Evolutionary conservation across 2,888 invertebrate species (phyloP), one percentile per base, ranked within the genome.

Genomic region (Trichogramma evanescens): DNA sequence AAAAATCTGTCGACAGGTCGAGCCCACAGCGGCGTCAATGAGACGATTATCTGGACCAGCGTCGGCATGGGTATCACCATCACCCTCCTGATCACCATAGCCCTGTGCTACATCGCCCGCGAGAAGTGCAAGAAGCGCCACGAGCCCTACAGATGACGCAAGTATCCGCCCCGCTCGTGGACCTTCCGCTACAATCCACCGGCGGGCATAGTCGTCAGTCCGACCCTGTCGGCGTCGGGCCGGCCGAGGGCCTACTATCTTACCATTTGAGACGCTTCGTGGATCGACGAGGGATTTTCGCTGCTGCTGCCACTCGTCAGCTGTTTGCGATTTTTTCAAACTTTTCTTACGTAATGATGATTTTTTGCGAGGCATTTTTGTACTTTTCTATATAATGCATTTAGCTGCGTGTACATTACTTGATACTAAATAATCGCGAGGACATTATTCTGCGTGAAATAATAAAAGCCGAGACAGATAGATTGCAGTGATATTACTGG

Each of bases 41-140:
- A 91, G 76, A 91, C 91, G 78, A 91, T 91, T 68, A 91, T 91
- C 74, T 91, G 91, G 91, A 89, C 91, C 72, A 90, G 90, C 80
- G 89, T 91, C 76, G 90, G 90, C 57, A 90, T 91, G 90, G 89
- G 89, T 44, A 87, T 90, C 66, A 87, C 89, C 60, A 91, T 91
- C 69, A 88, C 87, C 6, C 82, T 91, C 4, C 82, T 91, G 56
- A 91, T 91, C 75, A 89, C 89, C 39, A 88, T 91, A 70, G 91
- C 91, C 0, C 80, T 91, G 9, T 91, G 91, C 80, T 91, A 90
- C 78, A 88, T 91, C 66, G 84, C 89, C 66, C 83, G 86, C 61
- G 91, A 91, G 79, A 91, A 91, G 74, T 91, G 89, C 77, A 84
- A 86, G 70, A 89, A 89, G 71, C 81, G 89, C 63, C 82, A 87